A percentile compares a stretch with the other conserved stretches of the same genome.
These are phyloP conservation scores for Drosophila longiperda DNA, from an alignment of 2,888 invertebrate species.

Conservation along the genomic window DNA sequence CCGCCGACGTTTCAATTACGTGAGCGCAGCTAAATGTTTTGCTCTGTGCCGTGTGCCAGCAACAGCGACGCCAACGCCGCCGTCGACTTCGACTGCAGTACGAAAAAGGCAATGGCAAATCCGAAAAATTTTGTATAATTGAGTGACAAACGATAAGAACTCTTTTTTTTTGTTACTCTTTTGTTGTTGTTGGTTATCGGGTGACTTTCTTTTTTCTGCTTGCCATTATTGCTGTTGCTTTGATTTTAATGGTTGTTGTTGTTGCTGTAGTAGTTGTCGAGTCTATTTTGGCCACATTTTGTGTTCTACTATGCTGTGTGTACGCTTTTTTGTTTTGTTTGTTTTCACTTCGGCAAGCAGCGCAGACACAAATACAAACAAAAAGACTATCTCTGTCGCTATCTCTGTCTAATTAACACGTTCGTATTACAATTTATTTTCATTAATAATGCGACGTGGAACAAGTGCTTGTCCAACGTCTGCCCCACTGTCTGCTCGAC, in stretches of 20 bases:
- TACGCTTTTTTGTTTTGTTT: conserved; percentile 58
- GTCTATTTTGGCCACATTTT: conserved; percentile 56
- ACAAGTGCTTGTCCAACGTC: conserved; percentile 48
- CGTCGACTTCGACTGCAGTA: conserved; percentile 37
- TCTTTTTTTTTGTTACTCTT: conserved; percentile 22
- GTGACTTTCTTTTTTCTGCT: conserved; percentile 4
- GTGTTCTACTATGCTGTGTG: conserved; percentile 35
- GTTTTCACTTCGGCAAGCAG: conserved; percentile 40
- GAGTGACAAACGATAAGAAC: conserved; percentile 71
- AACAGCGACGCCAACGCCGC: conserved; percentile 2
- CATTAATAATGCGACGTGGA: conserved; percentile 72
- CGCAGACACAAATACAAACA: conserved; percentile 37
- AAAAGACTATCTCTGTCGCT: conserved; percentile 28
- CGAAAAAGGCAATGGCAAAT: conserved; percentile 53
- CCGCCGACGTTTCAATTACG: conserved; percentile 71
- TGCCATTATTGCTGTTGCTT: conserved; percentile 31
- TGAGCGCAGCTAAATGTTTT: conserved; percentile 49
- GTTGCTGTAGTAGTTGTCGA: conserved; percentile 16
- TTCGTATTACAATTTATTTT: conserved; percentile 73
- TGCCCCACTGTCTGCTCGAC: conserved; percentile 32
- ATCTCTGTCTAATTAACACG: conserved; percentile 68
- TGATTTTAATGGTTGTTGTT: conserved; percentile 13
- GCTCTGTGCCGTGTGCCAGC: conserved; percentile 13
- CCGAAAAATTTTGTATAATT: conserved; percentile 68
- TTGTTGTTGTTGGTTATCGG: conserved; percentile 14